Percentiles rank a stretch among this genome's conserved stretches.
phyloP scores from a whole-genome alignment of 2,797 vertebrate genomes.

The Pterois miles region DNA sequence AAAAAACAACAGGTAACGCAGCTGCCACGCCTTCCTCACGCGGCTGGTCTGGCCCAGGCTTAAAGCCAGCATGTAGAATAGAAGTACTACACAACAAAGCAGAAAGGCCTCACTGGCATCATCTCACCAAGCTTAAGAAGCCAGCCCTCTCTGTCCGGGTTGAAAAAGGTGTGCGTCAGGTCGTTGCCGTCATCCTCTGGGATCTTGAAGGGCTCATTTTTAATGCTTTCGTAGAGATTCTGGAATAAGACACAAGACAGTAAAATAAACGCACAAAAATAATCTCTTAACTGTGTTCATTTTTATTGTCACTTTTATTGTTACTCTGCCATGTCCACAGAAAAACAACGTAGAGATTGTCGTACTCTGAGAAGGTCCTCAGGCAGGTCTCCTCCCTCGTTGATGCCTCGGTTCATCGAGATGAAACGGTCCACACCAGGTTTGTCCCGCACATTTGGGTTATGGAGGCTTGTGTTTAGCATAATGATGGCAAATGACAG shows the following conservation, averaged over 20 bases:
- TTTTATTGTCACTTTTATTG: neutral
- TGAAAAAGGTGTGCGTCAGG: slow-evolving; percentile 96
- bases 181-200: slow-evolving; percentile 96
- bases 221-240: slow-evolving; percentile 94
- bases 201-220: slow-evolving; percentile 96
- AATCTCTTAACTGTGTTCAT: neutral
- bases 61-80: neutral
- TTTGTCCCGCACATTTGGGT: slow-evolving; percentile 97
- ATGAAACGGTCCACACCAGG: slow-evolving; percentile 93
- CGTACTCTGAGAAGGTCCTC: slow-evolving; percentile 95
- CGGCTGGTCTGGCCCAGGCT: no score
- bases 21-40: no score
- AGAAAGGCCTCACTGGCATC: neutral
- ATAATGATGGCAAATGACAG: slow-evolving; percentile 98
- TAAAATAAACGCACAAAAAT: neutral
- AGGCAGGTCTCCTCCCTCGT: slow-evolving; percentile 94
- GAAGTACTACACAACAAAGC: neutral
- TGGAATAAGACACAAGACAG: slow-evolving; percentile 38
- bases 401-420: slow-evolving; percentile 97
- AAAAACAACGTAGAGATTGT: accelerated
- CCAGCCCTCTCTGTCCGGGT: slow-evolving; percentile 97
- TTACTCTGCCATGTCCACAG: neutral
- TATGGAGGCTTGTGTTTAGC: slow-evolving; percentile 98
- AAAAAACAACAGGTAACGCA: no score
- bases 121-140: slow-evolving; percentile 94